A percentile compares a stretch with the other conserved stretches of the same genome.
Evolutionary conservation across 2,113 vertebrate species (phyloP).

Genomic region (Myotis yumanensis): DNA sequence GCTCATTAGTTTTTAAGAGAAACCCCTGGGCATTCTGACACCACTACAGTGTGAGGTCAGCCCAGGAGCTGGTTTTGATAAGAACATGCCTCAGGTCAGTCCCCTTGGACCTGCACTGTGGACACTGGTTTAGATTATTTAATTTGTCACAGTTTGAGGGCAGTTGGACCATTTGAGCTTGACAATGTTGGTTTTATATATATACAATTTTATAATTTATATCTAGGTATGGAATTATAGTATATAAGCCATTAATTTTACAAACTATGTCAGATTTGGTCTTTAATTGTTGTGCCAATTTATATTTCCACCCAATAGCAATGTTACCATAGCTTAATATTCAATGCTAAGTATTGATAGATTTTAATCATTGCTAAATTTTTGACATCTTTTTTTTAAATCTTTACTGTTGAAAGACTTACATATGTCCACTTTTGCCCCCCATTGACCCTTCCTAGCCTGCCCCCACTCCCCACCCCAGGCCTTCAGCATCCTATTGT

Average conservation of each 20-base stretch:
- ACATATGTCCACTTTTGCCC: no score
- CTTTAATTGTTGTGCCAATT: not conserved
- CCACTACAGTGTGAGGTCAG: fast-evolving
- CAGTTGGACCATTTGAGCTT: not conserved
- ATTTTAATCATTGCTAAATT: not conserved
- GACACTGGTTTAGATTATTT: not conserved
- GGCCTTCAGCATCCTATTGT: no score
- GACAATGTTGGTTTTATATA: not conserved
- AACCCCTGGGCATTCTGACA: not conserved
- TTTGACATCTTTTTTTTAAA: not conserved
- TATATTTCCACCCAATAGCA: not conserved
- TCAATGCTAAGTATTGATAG: not conserved
- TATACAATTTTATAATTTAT: not conserved
- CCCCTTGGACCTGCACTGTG: not conserved
- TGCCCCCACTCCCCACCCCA: no score
- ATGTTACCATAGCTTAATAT: not conserved
- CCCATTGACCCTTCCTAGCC: no score
- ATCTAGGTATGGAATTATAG: not conserved
- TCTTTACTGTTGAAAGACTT: no score
- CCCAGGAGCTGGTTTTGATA: not conserved
- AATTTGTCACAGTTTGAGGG: not conserved
- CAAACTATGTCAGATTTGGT: not conserved
- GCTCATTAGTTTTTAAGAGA: not conserved
- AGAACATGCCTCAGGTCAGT: not conserved
- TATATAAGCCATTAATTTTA: not conserved